phyloP scores from a whole-genome alignment of 2,797 vertebrate species.

The Sebastes kiyomatsui region DNA sequence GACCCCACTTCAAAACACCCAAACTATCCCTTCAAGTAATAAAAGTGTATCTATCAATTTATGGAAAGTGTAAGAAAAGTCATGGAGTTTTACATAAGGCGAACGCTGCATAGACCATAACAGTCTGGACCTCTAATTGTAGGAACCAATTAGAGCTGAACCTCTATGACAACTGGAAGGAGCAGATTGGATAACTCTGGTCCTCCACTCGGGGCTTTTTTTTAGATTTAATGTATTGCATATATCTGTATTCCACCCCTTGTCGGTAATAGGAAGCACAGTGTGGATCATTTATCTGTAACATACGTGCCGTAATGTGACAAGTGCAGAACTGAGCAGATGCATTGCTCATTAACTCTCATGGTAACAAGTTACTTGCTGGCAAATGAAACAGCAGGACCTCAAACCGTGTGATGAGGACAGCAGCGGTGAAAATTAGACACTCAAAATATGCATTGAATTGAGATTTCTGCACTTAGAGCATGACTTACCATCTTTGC shows the following conservation, averaged over 20 bases:
- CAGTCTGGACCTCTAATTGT: background rate
- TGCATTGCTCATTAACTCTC: background rate
- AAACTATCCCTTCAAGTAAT: background rate
- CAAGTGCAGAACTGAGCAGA: background rate
- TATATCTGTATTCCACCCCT: background rate
- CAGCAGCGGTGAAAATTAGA: background rate
- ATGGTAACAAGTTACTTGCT: background rate
- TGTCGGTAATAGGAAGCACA: background rate
- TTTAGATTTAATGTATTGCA: background rate
- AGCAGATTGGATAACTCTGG: background rate
- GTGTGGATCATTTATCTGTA: background rate
- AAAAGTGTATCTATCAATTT: background rate
- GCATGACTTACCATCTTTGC: background rate
- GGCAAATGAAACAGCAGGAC: background rate
- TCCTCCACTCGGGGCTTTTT: background rate
- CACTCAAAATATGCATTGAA: slow-evolving; percentile 2
- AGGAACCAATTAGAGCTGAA: slow-evolving; percentile 2
- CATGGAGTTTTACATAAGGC: background rate
- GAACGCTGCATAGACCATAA: background rate
- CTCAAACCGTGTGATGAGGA: background rate
- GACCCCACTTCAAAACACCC: too few species aligned
- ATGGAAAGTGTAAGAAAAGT: background rate
- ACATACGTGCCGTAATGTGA: background rate
- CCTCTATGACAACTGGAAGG: background rate
- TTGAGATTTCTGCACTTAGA: background rate